Conservation (phyloP, 2,113 vertebrate species). For the Myxocyprinus asiaticus region DNA sequence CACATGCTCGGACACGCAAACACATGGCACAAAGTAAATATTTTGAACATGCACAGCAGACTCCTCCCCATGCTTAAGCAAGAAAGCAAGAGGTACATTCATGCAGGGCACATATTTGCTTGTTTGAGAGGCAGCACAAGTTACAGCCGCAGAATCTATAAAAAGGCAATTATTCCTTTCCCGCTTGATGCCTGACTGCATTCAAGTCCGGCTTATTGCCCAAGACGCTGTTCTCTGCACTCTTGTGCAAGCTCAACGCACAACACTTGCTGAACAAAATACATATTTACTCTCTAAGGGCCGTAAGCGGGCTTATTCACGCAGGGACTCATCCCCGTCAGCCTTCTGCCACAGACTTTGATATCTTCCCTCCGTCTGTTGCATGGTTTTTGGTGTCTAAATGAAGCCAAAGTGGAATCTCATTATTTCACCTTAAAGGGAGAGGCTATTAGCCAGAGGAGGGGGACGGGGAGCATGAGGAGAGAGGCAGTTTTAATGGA, state of each 20-base stretch:
- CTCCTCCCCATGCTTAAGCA: neutral
- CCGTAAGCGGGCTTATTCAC: constrained; percentile 37
- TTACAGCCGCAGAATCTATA: constrained; percentile 56
- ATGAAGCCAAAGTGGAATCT: constrained; percentile 33
- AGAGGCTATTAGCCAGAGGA: constrained; percentile 29
- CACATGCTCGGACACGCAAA: neutral
- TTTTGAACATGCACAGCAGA: constrained; percentile 24
- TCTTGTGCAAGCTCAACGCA: constrained; percentile 19
- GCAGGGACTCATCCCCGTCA: constrained; percentile 23
- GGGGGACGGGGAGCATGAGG: neutral
- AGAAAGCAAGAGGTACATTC: constrained; percentile 18
- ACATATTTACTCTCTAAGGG: constrained; percentile 47
- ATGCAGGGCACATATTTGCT: constrained; percentile 56
- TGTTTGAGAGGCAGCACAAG: constrained; percentile 51
- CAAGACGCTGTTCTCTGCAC: constrained; percentile 47
- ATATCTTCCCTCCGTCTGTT: constrained; percentile 25
- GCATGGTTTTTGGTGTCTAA: constrained; percentile 18
- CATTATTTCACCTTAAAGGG: constrained; percentile 35
- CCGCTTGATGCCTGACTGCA: constrained; percentile 53
- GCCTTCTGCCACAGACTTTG: constrained; percentile 17
- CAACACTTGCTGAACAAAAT: constrained; percentile 43
- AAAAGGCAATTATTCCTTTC: constrained; percentile 63
- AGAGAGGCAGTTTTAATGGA: constrained; percentile 18
- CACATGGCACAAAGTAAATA: constrained; percentile 35
- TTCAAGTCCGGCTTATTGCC: constrained; percentile 51